Base-by-base conservation (phyloP, 1,140 invertebrate genomes). In the Eriocheir sinensis region DNA sequence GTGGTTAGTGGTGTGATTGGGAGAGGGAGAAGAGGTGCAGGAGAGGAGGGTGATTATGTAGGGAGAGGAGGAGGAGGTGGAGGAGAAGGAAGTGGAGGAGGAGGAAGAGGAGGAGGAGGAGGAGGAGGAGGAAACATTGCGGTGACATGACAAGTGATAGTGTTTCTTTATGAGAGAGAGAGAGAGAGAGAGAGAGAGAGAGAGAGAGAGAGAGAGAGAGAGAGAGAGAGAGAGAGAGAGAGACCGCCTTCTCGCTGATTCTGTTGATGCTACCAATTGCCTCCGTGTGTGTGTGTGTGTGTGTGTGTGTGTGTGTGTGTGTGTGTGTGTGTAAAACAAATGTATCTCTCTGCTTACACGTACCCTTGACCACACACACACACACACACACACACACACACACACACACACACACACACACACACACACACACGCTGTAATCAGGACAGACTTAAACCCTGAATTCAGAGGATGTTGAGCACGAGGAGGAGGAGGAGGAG, bases 291-390 rank as follows among this genome's bases (percentile, higher is more conserved):
- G 53, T 72, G 53, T 72, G 53, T 72, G 53, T 72, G 53, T 72
- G 53, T 72, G 53, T 72, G 53, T 72, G 53, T 72, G 53, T 72
- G 60, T 72, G 60, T 72, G 60, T 72, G 60, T 72, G 60, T 72
- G 60, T 72, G 60, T 72, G 60, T 72, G 60, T 72, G 60, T 72
- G 60, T 72, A n/a, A n/a, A 12, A 17, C 12, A 53, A 53, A 21
- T 53, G 48, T 9, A 53, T 53, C 48, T 53, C 48, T 53, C 21
- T 53, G 9, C 48, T 53, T 53, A n/a, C n/a, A n/a, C n/a, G n/a
- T n/a, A n/a, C n/a, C n/a, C n/a, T n/a, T n/a, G n/a, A n/a, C n/a
- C n/a, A n/a, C n/a, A n/a, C n/a, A n/a, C n/a, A 53, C 48, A 53
- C 48, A 53, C 48, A 53, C 48, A 53, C 48, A 53, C 48, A 53